These are phyloP conservation scores for Limenitis camilla DNA, from an alignment of 2,888 invertebrate species.

Conservation along the genomic window DNA sequence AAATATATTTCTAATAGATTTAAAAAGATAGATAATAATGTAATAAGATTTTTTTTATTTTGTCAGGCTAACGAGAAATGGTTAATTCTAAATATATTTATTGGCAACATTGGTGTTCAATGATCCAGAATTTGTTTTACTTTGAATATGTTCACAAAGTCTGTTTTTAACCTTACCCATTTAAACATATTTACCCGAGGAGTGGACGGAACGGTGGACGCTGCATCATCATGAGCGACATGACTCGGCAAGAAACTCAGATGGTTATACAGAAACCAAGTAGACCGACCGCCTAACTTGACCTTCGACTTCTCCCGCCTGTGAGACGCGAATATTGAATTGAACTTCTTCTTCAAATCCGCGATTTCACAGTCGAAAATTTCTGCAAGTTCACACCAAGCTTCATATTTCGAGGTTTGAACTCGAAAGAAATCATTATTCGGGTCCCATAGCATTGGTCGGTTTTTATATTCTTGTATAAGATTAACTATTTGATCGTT, in stretches of 20 bases:
- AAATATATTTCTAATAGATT: too few species aligned
- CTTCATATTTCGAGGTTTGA: constrained; percentile 49
- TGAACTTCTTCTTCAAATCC: constrained; percentile 56
- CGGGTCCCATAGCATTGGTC: constrained; percentile 51
- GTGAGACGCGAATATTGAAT: constrained; percentile 61
- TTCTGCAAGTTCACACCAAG: constrained; percentile 49
- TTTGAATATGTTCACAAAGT: background rate
- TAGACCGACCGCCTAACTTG: constrained; percentile 42
- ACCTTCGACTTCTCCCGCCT: constrained; percentile 56
- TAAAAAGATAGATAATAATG: too few species aligned
- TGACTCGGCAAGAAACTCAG: constrained; percentile 53
- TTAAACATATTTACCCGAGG: background rate
- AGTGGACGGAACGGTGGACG: background rate
- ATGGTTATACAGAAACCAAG: constrained; percentile 55
- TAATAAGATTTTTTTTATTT: too few species aligned
- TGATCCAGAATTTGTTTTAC: too few species aligned
- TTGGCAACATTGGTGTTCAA: too few species aligned
- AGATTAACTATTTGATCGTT: constrained; percentile 43
- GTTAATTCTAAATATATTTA: too few species aligned
- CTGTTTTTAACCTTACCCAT: background rate
- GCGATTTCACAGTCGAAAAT: constrained; percentile 50
- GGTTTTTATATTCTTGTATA: constrained; percentile 44
- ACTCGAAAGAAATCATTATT: constrained; percentile 42
- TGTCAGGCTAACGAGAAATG: too few species aligned
- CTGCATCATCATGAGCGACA: constrained; percentile 27